Evolutionary conservation across 2,888 invertebrate genomes (phyloP).

Genomic region (Laspeyria flexula): DNA sequence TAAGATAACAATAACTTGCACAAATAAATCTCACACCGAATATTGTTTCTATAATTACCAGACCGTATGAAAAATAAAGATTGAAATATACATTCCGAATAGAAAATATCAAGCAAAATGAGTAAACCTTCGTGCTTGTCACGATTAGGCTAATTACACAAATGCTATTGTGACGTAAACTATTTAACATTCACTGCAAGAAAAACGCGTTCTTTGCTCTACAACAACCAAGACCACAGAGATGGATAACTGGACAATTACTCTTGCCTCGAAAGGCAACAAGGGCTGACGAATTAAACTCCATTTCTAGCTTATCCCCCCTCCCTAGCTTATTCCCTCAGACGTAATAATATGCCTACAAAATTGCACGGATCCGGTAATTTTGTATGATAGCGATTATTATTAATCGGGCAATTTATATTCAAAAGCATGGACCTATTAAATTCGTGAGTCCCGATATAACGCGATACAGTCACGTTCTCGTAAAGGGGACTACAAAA

Average conservation of each 20-base stretch:
- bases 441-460: conserved; percentile 20
- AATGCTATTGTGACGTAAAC: too few species aligned
- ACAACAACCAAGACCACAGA: background rate
- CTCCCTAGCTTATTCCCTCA: too few species aligned
- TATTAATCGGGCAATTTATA: conserved; percentile 37
- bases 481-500: background rate
- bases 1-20: too few species aligned
- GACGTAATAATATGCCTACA: too few species aligned
- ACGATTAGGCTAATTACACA: too few species aligned
- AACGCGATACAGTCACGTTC: conserved; percentile 9
- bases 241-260: background rate
- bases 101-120: too few species aligned
- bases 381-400: conserved; percentile 18
- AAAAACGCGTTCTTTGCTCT: background rate
- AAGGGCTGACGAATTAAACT: conserved; percentile 19
- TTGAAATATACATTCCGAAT: too few species aligned
- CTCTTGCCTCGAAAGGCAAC: conserved; percentile 2
- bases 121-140: too few species aligned
- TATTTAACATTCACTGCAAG: background rate
- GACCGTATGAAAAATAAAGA: too few species aligned
- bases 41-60: too few species aligned
- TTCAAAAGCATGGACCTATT: conserved; percentile 30
- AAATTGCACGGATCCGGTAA: conserved; percentile 27
- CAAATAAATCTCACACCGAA: too few species aligned
- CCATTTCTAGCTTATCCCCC: background rate